Percentiles rank a stretch among this genome's conserved stretches.
Conservation (phyloP, 2,797 vertebrate genomes). For the Sparidentex hasta region DNA sequence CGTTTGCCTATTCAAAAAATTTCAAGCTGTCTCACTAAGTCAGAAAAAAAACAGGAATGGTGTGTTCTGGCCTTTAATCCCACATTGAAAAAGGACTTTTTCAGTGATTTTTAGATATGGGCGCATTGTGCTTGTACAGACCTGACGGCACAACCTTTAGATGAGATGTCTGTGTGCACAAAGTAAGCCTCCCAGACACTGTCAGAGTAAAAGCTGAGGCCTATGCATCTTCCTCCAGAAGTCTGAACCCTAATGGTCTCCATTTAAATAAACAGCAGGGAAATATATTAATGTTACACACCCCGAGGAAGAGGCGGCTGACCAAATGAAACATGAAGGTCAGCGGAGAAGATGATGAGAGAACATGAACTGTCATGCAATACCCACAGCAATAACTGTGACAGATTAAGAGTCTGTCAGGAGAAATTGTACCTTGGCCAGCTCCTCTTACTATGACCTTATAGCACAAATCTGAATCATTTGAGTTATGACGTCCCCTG, state of each 20-base stretch:
- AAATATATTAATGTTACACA: slow-evolving; percentile 60
- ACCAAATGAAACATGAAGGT: slow-evolving; percentile 77
- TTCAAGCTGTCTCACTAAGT: slow-evolving; percentile 1
- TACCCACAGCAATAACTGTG: slow-evolving; percentile 75
- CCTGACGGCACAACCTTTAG: slow-evolving; percentile 51
- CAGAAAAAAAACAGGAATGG: not conserved
- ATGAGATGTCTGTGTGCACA: slow-evolving; percentile 26
- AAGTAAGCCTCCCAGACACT: slow-evolving; percentile 25
- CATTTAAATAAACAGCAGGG: slow-evolving; percentile 71
- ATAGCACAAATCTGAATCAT: slow-evolving; percentile 66
- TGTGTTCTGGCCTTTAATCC: slow-evolving; percentile 43
- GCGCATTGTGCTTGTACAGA: slow-evolving; percentile 16
- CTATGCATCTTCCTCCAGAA: slow-evolving; percentile 44
- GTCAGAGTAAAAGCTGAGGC: slow-evolving; percentile 28
- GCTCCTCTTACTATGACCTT: slow-evolving; percentile 65
- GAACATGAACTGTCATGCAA: slow-evolving; percentile 74
- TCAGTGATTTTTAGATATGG: slow-evolving; percentile 1
- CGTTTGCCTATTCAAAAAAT: not conserved
- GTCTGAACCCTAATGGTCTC: slow-evolving; percentile 34
- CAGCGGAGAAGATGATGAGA: slow-evolving; percentile 67
- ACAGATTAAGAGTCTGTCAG: slow-evolving; percentile 72
- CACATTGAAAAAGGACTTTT: slow-evolving; percentile 23
- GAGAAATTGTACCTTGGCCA: slow-evolving; percentile 63
- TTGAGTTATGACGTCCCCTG: slow-evolving; percentile 68
- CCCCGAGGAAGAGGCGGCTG: slow-evolving; percentile 46